Conservation (phyloP, 2,113 vertebrate genomes). For the Sylvilagus bachmani region DNA sequence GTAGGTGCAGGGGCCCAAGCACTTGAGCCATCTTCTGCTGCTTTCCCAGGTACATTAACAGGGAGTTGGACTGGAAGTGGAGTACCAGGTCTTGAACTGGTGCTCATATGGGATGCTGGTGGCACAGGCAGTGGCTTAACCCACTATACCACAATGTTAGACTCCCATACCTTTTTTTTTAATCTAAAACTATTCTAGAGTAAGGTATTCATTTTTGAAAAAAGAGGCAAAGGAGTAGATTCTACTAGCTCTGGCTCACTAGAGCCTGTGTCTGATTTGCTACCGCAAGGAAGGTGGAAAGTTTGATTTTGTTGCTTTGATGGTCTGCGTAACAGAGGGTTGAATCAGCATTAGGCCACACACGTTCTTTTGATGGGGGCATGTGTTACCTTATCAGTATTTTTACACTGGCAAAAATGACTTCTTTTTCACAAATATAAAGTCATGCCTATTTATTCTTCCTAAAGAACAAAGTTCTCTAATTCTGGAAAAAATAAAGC, state of each 20-base stretch:
- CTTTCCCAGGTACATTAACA: too few relatives aligned
- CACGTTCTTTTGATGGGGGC: neutral
- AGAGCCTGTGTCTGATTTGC: neutral
- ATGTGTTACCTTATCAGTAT: neutral
- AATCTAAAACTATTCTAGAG: neutral
- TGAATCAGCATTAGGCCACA: neutral
- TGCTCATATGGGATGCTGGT: too few relatives aligned
- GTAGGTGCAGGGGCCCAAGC: too few relatives aligned
- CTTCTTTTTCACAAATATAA: neutral
- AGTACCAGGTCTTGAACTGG: too few relatives aligned
- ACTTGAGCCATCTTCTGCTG: too few relatives aligned
- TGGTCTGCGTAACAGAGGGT: neutral
- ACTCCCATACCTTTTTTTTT: neutral
- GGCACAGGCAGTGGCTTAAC: too few relatives aligned
- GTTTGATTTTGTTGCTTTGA: neutral
- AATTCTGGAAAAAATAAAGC: constrained; percentile 28
- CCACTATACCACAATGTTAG: too few relatives aligned
- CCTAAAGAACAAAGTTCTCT: neutral
- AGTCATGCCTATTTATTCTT: neutral
- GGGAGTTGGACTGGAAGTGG: too few relatives aligned
- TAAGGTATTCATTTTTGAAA: neutral
- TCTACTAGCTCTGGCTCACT: neutral
- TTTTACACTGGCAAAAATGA: neutral
- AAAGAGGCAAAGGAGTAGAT: neutral
- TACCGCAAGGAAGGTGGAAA: neutral